Base-by-base conservation (phyloP, 2,113 vertebrate species). In the Petaurus breviceps region DNA sequence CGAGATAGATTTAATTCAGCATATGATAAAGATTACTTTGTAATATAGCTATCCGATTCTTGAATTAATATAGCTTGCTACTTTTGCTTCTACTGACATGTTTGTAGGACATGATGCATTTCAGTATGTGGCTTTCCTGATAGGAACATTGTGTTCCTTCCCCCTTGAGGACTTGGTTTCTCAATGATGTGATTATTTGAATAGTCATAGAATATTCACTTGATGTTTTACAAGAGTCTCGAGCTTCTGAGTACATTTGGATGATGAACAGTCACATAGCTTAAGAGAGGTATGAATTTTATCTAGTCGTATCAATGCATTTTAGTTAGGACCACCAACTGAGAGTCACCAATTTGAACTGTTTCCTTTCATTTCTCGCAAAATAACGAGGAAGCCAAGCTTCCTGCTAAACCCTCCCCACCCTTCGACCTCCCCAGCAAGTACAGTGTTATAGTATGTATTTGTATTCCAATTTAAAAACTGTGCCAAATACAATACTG, bases 41-140 rank as follows among this genome's bases (percentile, higher is more conserved):
- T 91, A 95, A 94, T 96, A 23, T 84, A 95, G 95, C 96, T 97
- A 10, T 96, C 94, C 94, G 94, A 95, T 94, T 95, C 68, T 12
- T 23, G 96, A 90, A 93, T 96, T 97, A 98, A 98, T 98, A 97
- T 97, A 95, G 47, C 57, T 97, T 68, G 95, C 96, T 96, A 96
- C 97, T 96, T 96, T 97, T 84, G 19, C 96, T 98, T 92, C 96
- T 95, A 55, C 89, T 98, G 97, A 97, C 97, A 77, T 93, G 97
- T 98, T 98, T 97, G 98, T 98, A 54, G 98, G 98, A 98, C 98
- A 97, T 89, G 95, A 96, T 77, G 55, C 97, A 51, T 97, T 96
- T 97, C 95, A 97, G 92, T 98, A 97, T 97, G 96, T 98, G 97
- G 98, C 98, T 98, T 98, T 98, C 95, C 97, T 97, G 94, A 97